Evolutionary conservation across 2,888 invertebrate genomes (phyloP).

Genomic region (Eupelmus urozonus): DNA sequence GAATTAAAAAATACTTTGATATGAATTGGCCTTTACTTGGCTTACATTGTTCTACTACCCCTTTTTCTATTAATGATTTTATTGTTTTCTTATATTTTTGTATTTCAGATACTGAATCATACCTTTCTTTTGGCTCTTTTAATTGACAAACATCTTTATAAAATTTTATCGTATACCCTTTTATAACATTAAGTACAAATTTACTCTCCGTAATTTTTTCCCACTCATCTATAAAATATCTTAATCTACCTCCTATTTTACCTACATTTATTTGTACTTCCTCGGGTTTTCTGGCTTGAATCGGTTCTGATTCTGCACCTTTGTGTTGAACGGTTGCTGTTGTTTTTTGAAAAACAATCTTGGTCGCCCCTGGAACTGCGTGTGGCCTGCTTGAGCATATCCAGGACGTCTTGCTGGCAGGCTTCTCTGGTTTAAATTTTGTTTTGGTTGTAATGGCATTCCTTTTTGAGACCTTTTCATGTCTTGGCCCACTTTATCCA

Average conservation of each 20-base stretch:
- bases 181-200: slow-evolving; percentile 20
- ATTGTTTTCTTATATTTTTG: slow-evolving; percentile 15
- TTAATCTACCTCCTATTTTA: slow-evolving; percentile 44
- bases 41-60: slow-evolving; percentile 36
- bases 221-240: slow-evolving; percentile 24
- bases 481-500: neutral
- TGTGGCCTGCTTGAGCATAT: neutral
- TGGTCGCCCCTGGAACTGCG: neutral
- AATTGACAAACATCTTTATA: neutral
- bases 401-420: slow-evolving; percentile 1
- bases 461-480: neutral
- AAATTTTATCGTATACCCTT: slow-evolving; percentile 26
- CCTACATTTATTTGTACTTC: slow-evolving; percentile 26
- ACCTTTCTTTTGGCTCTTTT: slow-evolving; percentile 6
- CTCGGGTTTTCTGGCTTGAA: neutral
- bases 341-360: slow-evolving; percentile 5
- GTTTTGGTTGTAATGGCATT: neutral
- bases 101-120: neutral
- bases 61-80: slow-evolving; percentile 6
- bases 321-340: slow-evolving; percentile 1
- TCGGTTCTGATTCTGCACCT: neutral
- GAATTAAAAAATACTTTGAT: slow-evolving; percentile 52
- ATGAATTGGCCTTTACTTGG: slow-evolving; percentile 35
- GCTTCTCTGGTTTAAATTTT: slow-evolving; percentile 15
- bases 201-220: slow-evolving; percentile 20